Evolutionary conservation across 2,888 invertebrate genomes (phyloP), one percentile per base, ranked within the genome.

Genomic region (Spilosoma lubricipeda): DNA sequence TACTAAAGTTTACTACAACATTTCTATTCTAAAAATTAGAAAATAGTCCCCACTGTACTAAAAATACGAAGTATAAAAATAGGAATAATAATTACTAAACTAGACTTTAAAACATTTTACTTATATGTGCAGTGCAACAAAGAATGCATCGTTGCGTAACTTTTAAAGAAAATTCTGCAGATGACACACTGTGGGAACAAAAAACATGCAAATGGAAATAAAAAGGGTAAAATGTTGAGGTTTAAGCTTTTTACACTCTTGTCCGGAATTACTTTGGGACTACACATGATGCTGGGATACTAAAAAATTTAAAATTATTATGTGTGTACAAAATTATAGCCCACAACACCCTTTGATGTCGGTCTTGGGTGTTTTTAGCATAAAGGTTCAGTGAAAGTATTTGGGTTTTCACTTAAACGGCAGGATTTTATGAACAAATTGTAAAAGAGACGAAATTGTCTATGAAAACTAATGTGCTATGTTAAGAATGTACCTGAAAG

Each of bases 301-400:
- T 77, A 76, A 72, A 71, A 56, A 69, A 70, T 74, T 69, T 63
- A 64, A 76, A 74, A 81, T 81, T 75, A 79, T 81, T 73, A 77
- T 33, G 23, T 67, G 64, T 75, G 69, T 75, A 75, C 71, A 68
- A 72, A 71, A 77, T 82, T 74, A 79, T 83, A 15, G 72, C 77
- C 74, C 71, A 64, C 65, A 70, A 64, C 8, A 70, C n/a, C 42
- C 65, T 83, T 83, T 81, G 77, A 81, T 81, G 70, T 68, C 48
- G 23, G 70, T 67, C 48, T 73, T 64, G 36, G 30, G 63, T 68
- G 64, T 15, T 67, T 67, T 72, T 59, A 15, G n/a, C 39, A 39
- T 23, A 18, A 67, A 36, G n/a, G 9, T 65, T 27, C 15, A 27
- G 13, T 42, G n/a, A 36, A 67, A 68, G 7, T 52, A 30, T 52